Evolutionary conservation across 2,888 invertebrate species (phyloP).

Genomic region (Seira ritae): DNA sequence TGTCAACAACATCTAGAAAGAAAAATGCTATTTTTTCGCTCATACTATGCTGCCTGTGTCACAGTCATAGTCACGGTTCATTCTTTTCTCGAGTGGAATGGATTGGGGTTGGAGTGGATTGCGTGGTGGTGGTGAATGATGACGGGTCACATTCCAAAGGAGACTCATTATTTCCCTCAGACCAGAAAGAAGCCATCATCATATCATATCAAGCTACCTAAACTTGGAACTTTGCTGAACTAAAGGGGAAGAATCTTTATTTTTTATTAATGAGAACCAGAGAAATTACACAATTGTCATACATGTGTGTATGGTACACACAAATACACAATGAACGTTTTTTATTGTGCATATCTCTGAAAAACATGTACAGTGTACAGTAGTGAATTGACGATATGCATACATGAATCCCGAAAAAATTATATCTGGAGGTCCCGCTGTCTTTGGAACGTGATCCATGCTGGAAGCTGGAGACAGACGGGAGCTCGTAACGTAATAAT

Average conservation of each 20-base stretch:
- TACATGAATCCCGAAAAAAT: no score
- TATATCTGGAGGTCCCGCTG: constrained; percentile 48
- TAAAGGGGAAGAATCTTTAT: constrained; percentile 18
- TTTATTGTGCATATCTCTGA: no score
- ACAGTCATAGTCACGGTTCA: no score
- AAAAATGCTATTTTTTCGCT: neutral
- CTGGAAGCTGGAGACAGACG: constrained; percentile 65
- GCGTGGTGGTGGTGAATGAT: constrained; percentile 29
- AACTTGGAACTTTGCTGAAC: constrained; percentile 37
- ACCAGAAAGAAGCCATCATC: constrained; percentile 58
- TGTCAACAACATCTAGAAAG: constrained; percentile 53
- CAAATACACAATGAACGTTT: no score
- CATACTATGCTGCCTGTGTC: no score
- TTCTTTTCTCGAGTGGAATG: no score
- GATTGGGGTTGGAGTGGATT: neutral
- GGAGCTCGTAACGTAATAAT: constrained; percentile 43
- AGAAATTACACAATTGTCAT: neutral
- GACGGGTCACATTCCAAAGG: constrained; percentile 62
- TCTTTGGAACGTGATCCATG: constrained; percentile 63
- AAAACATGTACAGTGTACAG: no score
- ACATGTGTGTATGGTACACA: constrained; percentile 26
- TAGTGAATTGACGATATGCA: no score
- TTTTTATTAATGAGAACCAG: constrained; percentile 14
- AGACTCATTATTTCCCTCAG: constrained; percentile 58
- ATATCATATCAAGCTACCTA: constrained; percentile 20